Evolutionary conservation across 2,888 invertebrate genomes (phyloP), one percentile per base, ranked within the genome.

Genomic region (Acholoe squamosa): DNA sequence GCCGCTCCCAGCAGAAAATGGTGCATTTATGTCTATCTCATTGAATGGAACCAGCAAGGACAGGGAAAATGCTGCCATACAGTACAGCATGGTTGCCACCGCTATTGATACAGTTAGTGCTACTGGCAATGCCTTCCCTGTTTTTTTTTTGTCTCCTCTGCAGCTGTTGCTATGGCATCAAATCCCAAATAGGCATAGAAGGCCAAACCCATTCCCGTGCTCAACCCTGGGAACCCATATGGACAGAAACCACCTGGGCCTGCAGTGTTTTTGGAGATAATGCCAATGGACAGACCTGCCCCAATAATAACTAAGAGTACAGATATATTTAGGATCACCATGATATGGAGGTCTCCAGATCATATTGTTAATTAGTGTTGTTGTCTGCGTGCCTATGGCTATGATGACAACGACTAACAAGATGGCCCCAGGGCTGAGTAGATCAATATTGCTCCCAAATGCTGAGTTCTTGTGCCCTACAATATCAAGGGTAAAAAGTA

Each of bases 141-240:
- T 43, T 43, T 84, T 84, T 52, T 84, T 51, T 10, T n/a, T n/a
- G 84, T 52, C 54, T 84, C 84, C n/a, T 84, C 84, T 52, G 84
- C 10, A 25, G 84, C 84, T 12, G 28, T 54, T 3, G 84, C 84
- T 7, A 84, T 52, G 25, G 84, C 84, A 51, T 84, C 84, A 52
- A 84, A 84, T 16, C 84, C 84, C 51, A 51, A 16, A 28, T 84
- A 84, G n/a, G 84, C 51, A n/a, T 25, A 84, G 84, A 84, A 84
- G n/a, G 52, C 22, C 5, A 84, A 51, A 43, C 84, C 84, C 28
- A 54, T 25, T 14, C 84, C 84, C 5, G 84, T 52, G 5, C 43
- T 1, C 7, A 28, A 25, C 5, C 84, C 84, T 7, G 14, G 7
- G n/a, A 54, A 5, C 5, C 84, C 84, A n/a, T 25, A 84, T 22